These are phyloP conservation scores for Pseudachorutes palmiensis DNA, from an alignment of 1,140 invertebrate genomes.

Conservation along the genomic window DNA sequence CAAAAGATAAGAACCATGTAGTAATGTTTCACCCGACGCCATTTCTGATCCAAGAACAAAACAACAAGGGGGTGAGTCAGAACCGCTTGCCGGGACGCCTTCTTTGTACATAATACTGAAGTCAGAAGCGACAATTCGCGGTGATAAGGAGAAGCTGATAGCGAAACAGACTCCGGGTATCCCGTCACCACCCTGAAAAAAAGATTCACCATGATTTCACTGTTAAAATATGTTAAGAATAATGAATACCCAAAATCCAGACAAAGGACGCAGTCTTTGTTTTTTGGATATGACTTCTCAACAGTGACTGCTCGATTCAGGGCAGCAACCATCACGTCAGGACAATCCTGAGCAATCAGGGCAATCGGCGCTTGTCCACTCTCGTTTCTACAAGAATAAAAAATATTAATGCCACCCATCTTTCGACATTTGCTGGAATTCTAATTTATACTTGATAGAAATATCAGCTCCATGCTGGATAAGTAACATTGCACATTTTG, in stretches of 20 bases:
- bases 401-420: neutral
- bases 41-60: constrained; percentile 35
- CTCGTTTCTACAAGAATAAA: constrained; percentile 19
- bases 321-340: constrained; percentile 22
- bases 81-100: constrained; percentile 19
- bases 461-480: constrained; percentile 23
- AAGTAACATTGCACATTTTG: constrained; percentile 17
- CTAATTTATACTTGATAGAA: constrained; percentile 15
- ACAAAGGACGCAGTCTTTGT: constrained; percentile 32
- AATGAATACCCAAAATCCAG: constrained; percentile 29
- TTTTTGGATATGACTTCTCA: constrained; percentile 26
- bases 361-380: constrained; percentile 19
- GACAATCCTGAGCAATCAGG: constrained; percentile 22
- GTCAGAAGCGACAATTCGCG: neutral
- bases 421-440: neutral
- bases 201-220: neutral
- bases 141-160: neutral
- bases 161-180: neutral
- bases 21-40: constrained; percentile 28
- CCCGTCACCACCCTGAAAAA: constrained; percentile 19
- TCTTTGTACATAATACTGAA: constrained; percentile 12
- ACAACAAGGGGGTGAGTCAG: constrained; percentile 29
- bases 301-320: constrained; percentile 28
- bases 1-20: constrained; percentile 23
- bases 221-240: neutral